Conservation (phyloP, 1,140 invertebrate species). For the Pemphigus obesinymphae region DNA sequence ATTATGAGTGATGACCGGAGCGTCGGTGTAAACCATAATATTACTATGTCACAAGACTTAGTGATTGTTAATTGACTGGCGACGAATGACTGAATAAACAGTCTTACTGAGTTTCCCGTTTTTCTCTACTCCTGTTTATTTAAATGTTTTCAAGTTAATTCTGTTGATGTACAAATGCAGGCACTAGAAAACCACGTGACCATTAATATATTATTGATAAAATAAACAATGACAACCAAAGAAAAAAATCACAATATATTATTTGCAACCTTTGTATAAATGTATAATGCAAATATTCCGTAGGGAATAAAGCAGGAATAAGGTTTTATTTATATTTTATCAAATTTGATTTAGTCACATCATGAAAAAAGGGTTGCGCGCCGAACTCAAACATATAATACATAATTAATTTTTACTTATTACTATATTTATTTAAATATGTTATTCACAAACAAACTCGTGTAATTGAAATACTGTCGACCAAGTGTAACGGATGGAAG, state of each 20-base stretch:
- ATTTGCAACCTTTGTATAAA: neutral
- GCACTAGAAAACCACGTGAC: neutral
- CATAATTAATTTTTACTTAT: neutral
- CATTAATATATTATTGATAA: neutral
- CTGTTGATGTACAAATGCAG: neutral
- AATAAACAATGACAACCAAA: no score
- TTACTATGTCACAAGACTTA: neutral
- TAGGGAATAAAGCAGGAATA: neutral
- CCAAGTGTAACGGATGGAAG: neutral
- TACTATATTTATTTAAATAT: neutral
- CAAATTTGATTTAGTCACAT: neutral
- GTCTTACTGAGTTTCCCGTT: neutral
- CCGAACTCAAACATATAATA: neutral
- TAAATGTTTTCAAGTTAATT: neutral
- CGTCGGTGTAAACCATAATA: neutral
- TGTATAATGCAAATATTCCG: neutral
- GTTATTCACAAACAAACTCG: slow-evolving; percentile 2
- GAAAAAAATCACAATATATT: neutral
- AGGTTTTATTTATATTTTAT: neutral
- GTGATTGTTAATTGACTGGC: neutral
- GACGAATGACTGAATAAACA: neutral
- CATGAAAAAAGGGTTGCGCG: neutral
- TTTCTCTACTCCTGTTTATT: no score
- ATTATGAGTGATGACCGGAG: no score
- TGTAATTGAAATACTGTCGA: slow-evolving; percentile 10